Evolutionary conservation across 2,888 invertebrate genomes (phyloP), one percentile per base, ranked within the genome.

Genomic region (Hofmannophila pseudospretella): DNA sequence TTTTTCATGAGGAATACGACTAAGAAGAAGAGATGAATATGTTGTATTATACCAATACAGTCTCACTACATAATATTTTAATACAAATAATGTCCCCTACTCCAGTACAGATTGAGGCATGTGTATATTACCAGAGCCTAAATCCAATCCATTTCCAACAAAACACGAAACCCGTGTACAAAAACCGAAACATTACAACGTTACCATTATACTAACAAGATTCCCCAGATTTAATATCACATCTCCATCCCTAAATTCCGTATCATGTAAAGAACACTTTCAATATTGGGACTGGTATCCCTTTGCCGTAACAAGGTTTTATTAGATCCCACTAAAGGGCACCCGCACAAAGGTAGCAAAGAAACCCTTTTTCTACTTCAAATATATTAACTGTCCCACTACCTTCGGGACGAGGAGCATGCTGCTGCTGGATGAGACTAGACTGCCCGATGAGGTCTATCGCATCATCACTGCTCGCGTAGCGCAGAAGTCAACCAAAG

Each of bases 241-340:
- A n/a, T n/a, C n/a, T n/a, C n/a, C 81, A 76, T 79, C 81, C 77
- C 75, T 81, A 82, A 86, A 85, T 81, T 84, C 84, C 81, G 73
- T 86, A 85, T 85, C 84, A 86, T 86, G 85, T 82, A 82, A 82
- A 77, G 85, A 80, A 84, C 82, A 85, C 84, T 82, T 84, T 80
- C 85, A 84, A 85, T 86, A 86, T 85, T 79, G 80, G 76, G 78
- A 80, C 76, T 82, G 85, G 85, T 85, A 82, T 84, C 84, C 85
- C 85, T 85, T 82, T 86, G 82, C 82, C 79, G 84, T 86, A 86
- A 86, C 85, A 86, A 82, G 85, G 84, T 86, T 86, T 86, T 86
- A 86, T 86, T 85, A 85, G 84, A 85, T 84, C 80, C 81, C 84
- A 85, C 84, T 84, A 85, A 86, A 84, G 85, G 84, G 81, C 81